These are phyloP conservation scores for Pocillopora verrucosa DNA, from an alignment of 64 coral and sea anemone species.

Conservation along the genomic window DNA sequence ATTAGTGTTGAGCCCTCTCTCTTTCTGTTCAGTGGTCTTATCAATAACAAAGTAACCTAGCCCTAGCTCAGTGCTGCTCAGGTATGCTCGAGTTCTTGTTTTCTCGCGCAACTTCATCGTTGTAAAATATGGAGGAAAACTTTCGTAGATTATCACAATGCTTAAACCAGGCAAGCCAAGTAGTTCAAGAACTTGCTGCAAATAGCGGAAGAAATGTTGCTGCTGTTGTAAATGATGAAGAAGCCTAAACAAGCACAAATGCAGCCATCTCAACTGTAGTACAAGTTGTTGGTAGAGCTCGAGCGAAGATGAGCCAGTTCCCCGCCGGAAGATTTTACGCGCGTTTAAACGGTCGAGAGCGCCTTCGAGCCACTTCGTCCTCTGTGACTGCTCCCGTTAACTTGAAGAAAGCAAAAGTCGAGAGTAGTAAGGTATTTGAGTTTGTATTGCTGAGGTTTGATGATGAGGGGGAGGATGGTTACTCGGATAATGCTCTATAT, in stretches of 20 bases:
- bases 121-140: constrained; percentile 13
- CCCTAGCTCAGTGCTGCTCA: too few species aligned
- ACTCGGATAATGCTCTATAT: neutral
- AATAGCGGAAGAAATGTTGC: neutral
- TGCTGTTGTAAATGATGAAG: neutral
- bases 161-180: constrained; percentile 14
- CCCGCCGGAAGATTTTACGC: constrained; percentile 30
- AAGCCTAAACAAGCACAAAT: neutral
- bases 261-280: constrained; percentile 6
- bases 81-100: too few species aligned
- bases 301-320: constrained; percentile 29
- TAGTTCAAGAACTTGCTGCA: constrained; percentile 9
- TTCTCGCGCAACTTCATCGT: too few species aligned
- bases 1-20: too few species aligned
- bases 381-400: neutral
- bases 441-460: constrained; percentile 23
- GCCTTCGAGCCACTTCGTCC: constrained; percentile 15
- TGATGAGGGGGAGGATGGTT: neutral
- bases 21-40: too few species aligned
- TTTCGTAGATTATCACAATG: constrained; percentile 4
- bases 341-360: constrained; percentile 28
- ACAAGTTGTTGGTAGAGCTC: constrained; percentile 38
- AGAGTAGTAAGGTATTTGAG: constrained; percentile 9
- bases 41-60: too few species aligned
- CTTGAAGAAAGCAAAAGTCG: constrained; percentile 19